Evolutionary conservation across 2,797 vertebrate genomes (phyloP).

Genomic region (Danio jaintianensis): DNA sequence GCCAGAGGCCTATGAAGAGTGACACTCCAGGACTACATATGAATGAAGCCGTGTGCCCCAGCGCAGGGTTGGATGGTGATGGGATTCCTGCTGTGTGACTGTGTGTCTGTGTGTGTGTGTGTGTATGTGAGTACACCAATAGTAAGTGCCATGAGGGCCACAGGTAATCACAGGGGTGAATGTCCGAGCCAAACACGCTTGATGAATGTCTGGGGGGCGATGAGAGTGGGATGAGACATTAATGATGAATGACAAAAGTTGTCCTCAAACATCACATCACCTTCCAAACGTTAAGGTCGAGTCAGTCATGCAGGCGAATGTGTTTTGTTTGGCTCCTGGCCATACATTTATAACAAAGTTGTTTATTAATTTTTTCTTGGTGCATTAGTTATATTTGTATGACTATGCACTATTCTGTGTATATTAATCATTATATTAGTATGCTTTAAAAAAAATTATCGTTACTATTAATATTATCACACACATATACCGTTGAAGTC

Average conservation of each 20-base stretch:
- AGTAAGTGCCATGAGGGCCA: slow-evolving; percentile 40
- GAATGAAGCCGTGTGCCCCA: slow-evolving; percentile 43
- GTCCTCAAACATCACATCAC: slow-evolving; percentile 35
- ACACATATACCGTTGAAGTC: too few species aligned
- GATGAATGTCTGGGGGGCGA: slow-evolving; percentile 57
- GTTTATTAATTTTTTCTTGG: slow-evolving; percentile 13
- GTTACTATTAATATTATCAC: too few species aligned
- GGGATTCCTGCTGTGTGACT: slow-evolving; percentile 6
- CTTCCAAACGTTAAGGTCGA: slow-evolving; percentile 59
- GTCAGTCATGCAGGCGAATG: slow-evolving; percentile 49
- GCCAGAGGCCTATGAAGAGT: slow-evolving; percentile 43
- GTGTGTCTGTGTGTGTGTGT: too few species aligned
- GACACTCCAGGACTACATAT: slow-evolving; percentile 29
- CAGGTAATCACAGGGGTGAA: slow-evolving; percentile 49
- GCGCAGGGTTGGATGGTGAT: not conserved
- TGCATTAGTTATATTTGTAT: too few species aligned
- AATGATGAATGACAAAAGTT: slow-evolving; percentile 57
- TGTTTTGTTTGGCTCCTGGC: slow-evolving; percentile 31
- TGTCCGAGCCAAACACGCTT: slow-evolving; percentile 33
- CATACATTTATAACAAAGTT: not conserved
- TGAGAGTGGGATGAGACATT: slow-evolving; percentile 58
- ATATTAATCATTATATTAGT: too few species aligned
- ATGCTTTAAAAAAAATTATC: too few species aligned
- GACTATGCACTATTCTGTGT: too few species aligned
- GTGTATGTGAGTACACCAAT: slow-evolving; percentile 15